Evolutionary conservation across 2,797 vertebrate genomes (phyloP), one percentile per base, ranked within the genome.

Genomic region (Nannoperca obscura): DNA sequence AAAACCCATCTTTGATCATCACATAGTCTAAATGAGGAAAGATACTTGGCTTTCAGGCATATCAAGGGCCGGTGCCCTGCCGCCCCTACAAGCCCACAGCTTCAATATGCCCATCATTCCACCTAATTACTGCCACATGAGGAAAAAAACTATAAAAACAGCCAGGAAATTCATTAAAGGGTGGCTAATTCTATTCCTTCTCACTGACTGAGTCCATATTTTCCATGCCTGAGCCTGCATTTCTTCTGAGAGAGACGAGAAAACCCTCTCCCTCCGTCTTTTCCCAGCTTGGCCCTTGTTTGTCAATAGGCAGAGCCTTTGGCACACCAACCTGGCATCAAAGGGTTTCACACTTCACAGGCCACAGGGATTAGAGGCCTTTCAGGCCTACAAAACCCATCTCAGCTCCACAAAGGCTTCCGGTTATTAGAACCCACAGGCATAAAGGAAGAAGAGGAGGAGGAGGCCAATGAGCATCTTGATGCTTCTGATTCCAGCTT

Each of bases 261-360:
- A 86, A 91, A 71, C 80, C 66, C 78, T 89, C 84, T 90, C 82
- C 74, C 85, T 78, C 80, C 82, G 70, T 92, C 89, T 91, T 92
- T 89, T 92, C 91, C 87, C 89, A 84, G 91, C 92, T 90, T 90
- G 88, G 91, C 87, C 91, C 93, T 93, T 94, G 92, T 96, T 94
- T 95, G 93, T 94, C 94, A 95, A 95, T 95, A 95, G 94, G 90
- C 93, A 92, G 86, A 94, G 92, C 91, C 92, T 92, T 93, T 93
- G 92, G 92, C 91, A 93, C 86, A 90, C 87, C 91, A 89, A 94
- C 93, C 94, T 91, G 93, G 92, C 94, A 95, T 96, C 95, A 96
- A 95, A 96, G 93, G 92, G 94, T 90, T 95, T 96, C 94, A 96
- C 95, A 95, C 94, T 94, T 95, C 94, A 95, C 89, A 93, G 95